phyloP scores from a whole-genome alignment of 30 jellyfish, hydroid and myxozoan species.

The Aurelia aurita complex sp. Pacific region DNA sequence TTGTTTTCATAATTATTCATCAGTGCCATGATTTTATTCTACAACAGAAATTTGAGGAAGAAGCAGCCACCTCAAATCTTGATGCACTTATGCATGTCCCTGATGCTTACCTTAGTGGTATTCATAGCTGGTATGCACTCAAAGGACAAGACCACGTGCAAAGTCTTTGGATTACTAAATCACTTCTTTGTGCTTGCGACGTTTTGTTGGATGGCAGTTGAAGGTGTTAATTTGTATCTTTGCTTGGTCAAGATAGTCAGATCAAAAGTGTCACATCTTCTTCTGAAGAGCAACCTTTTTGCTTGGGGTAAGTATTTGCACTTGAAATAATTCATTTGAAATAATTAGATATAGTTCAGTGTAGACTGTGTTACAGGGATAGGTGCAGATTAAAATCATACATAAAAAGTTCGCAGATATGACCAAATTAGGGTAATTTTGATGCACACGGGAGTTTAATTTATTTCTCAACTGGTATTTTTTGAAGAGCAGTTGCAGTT shows the following conservation, averaged over 20 bases:
- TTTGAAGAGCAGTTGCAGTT: no score
- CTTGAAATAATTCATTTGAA: no score
- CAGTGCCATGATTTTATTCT: neutral
- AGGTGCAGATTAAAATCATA: no score
- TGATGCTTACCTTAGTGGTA: neutral
- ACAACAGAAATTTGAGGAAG: conserved; percentile 25
- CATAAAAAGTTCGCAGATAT: no score
- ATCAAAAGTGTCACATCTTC: conserved; percentile 4
- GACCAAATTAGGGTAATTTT: no score
- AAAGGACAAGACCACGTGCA: neutral
- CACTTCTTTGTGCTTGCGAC: conserved; percentile 53
- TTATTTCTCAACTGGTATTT: no score
- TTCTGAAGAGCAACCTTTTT: conserved; percentile 20
- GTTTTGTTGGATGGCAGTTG: conserved; percentile 55
- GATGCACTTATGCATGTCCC: conserved; percentile 33
- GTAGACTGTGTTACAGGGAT: no score
- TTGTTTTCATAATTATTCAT: no score
- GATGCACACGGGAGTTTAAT: no score
- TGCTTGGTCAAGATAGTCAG: conserved; percentile 36
- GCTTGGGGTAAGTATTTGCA: conserved; percentile 47
- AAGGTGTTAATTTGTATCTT: conserved; percentile 27
- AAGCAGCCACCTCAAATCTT: conserved; percentile 21
- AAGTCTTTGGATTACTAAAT: conserved; percentile 5
- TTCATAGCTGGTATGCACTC: conserved; percentile 26
- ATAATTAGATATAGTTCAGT: no score